These are phyloP conservation scores for Amphipoea lucens DNA, from an alignment of 2,888 invertebrate genomes.

Conservation along the genomic window DNA sequence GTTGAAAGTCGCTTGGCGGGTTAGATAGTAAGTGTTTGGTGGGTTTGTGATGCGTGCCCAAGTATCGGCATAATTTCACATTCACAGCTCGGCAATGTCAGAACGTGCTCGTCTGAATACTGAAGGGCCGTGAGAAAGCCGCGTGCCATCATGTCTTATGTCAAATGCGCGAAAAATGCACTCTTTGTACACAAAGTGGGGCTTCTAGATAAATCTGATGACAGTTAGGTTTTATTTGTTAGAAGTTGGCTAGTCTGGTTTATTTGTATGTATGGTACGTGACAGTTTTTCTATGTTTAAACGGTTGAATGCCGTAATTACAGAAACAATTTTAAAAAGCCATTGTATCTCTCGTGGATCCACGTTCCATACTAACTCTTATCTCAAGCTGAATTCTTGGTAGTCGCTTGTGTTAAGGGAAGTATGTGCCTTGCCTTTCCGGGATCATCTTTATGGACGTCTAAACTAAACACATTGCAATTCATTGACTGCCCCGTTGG, in stretches of 20 bases:
- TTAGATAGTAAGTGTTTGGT: constrained; percentile 56
- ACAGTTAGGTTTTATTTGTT: constrained; percentile 50
- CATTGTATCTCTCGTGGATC: too few relatives aligned
- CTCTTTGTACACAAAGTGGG: constrained; percentile 60
- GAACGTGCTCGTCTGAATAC: constrained; percentile 75
- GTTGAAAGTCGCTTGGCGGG: constrained; percentile 52
- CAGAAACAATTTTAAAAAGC: too few relatives aligned
- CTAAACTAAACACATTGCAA: background rate
- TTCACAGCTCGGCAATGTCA: constrained; percentile 74
- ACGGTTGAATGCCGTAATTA: too few relatives aligned
- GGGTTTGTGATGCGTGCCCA: constrained; percentile 66
- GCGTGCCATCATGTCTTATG: constrained; percentile 76
- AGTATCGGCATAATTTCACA: constrained; percentile 82
- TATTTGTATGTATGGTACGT: constrained; percentile 17
- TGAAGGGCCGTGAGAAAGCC: constrained; percentile 84
- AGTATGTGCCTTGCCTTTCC: background rate
- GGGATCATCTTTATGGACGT: background rate
- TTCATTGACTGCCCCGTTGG: background rate
- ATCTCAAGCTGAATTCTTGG: background rate
- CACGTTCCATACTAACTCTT: too few relatives aligned
- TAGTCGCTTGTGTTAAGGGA: background rate
- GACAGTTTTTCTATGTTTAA: background rate
- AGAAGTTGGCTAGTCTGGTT: background rate
- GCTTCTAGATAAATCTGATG: constrained; percentile 48
- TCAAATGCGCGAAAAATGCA: constrained; percentile 70